Percentiles rank a stretch among this genome's conserved stretches.
These are phyloP conservation scores for Pachypsylla venusta DNA, from an alignment of 1,140 invertebrate genomes.

Conservation along the genomic window DNA sequence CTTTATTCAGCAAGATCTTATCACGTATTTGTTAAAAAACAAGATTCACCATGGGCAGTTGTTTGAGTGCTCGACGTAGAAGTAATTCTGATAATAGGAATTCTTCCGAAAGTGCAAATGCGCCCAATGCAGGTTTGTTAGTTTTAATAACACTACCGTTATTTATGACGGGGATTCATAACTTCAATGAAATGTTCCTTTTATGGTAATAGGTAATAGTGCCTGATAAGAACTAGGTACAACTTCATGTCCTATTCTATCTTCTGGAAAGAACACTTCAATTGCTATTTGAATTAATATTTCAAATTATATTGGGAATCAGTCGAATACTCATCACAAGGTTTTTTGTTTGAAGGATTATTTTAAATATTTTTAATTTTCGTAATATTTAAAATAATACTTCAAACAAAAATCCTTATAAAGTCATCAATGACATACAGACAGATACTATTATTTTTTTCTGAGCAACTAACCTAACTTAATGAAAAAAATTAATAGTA, in stretches of 20 bases:
- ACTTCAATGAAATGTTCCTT: neutral
- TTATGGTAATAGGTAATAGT: neutral
- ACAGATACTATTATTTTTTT: too few relatives aligned
- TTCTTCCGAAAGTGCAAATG: conserved; percentile 2
- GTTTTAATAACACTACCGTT: neutral
- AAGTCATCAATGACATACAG: too few relatives aligned
- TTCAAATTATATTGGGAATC: neutral
- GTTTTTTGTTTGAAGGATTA: too few relatives aligned
- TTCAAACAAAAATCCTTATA: too few relatives aligned
- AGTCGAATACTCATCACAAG: too few relatives aligned
- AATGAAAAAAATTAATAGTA: too few relatives aligned
- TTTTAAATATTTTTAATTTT: too few relatives aligned
- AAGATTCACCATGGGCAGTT: conserved; percentile 6
- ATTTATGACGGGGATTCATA: neutral
- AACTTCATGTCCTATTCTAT: neutral
- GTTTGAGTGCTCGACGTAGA: conserved; percentile 1
- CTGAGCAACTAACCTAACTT: too few relatives aligned
- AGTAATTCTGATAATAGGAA: neutral
- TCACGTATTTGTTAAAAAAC: too few relatives aligned
- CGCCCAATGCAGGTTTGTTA: neutral
- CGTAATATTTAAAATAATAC: too few relatives aligned
- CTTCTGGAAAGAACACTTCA: neutral
- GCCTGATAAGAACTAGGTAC: neutral
- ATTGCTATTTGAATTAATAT: neutral
- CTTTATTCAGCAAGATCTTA: too few relatives aligned